Base-by-base conservation (phyloP, 2,888 invertebrate genomes). In the Neoaliturus tenellus region DNA sequence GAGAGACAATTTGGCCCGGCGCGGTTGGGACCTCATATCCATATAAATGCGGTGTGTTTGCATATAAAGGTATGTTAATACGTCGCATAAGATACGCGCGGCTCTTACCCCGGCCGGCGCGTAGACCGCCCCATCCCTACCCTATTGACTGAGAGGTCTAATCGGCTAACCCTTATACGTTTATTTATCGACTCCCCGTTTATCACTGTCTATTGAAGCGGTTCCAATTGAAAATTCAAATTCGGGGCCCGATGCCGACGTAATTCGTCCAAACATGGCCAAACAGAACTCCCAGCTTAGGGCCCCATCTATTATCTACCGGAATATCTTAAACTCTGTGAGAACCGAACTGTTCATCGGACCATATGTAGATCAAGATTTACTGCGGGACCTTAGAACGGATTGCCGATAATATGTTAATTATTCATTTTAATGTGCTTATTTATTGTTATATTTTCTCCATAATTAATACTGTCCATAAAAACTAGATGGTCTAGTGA, bases 41-140 rank as follows among this genome's bases (percentile, higher is more conserved):
- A 75, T 75, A 75, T 75, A 75, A 75, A 75, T 75, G 48, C 25
- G 75, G 44, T 28, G 75, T 75, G 75, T 75, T 75, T 75, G 75
- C 75, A 75, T 75, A 75, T 75, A 75, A 75, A 75, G 48, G 75
- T 75, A 75, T 75, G 75, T 75, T 75, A 75, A 75, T 75, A 44
- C 75, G 28, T 12, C 12, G 75, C 48, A 44, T 25, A 75, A 75
- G 75, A 75, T 75, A 71, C 75, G 75, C 28, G 25, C 48, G 25
- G 17, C 3, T 17, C 2, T n/a, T n/a, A 23, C 33, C 17, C 23
- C 23, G 8, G 6, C 20, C 44, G 41, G 73, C 20, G 5, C 31
- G 35, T 2, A 23, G 8, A 14, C 33, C 71, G 41, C 71, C 44
- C 3, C 10, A 23, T 0, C 75, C 48, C 23, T 6, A 14, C 73